Conservation (phyloP, 2,888 invertebrate species). For the Nowickia ferox region DNA sequence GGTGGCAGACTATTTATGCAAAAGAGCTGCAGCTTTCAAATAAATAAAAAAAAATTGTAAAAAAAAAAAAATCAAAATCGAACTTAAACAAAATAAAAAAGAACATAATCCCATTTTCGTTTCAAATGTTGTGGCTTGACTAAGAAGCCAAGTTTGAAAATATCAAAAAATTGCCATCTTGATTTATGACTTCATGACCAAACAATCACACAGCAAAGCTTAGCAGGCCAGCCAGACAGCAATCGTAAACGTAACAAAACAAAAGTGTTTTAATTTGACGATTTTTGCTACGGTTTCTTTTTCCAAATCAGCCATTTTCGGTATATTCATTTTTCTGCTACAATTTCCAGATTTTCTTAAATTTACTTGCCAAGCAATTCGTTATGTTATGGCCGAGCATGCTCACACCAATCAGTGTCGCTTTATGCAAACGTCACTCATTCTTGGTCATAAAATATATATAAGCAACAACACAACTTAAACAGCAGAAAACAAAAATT, state of each 20-base stretch:
- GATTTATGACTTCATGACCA: slow-evolving; percentile 78
- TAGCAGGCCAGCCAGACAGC: background rate
- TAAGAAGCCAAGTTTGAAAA: slow-evolving; percentile 44
- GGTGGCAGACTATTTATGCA: slow-evolving; percentile 74
- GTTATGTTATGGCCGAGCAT: slow-evolving; percentile 63
- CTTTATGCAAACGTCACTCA: slow-evolving; percentile 73
- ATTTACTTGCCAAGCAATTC: slow-evolving; percentile 54
- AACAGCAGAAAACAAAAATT: background rate
- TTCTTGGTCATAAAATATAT: slow-evolving; percentile 54
- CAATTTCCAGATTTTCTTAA: slow-evolving; percentile 17
- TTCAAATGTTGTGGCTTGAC: slow-evolving; percentile 47
- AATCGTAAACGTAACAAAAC: slow-evolving; percentile 47
- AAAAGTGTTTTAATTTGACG: slow-evolving; percentile 62
- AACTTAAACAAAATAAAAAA: slow-evolving; percentile 9
- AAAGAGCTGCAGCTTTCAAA: slow-evolving; percentile 66
- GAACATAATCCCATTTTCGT: slow-evolving; percentile 40
- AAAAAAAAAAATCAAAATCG: slow-evolving; percentile 60
- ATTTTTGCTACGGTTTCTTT: slow-evolving; percentile 63
- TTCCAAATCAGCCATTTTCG: slow-evolving; percentile 61
- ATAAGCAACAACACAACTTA: slow-evolving; percentile 16
- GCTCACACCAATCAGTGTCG: slow-evolving; percentile 72
- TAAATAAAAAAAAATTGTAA: slow-evolving; percentile 2
- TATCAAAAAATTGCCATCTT: slow-evolving; percentile 76
- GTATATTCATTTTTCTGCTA: slow-evolving; percentile 42
- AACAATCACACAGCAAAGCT: slow-evolving; percentile 72